These are phyloP conservation scores for Alauda arvensis DNA, from an alignment of 2,797 vertebrate genomes.

Conservation along the genomic window DNA sequence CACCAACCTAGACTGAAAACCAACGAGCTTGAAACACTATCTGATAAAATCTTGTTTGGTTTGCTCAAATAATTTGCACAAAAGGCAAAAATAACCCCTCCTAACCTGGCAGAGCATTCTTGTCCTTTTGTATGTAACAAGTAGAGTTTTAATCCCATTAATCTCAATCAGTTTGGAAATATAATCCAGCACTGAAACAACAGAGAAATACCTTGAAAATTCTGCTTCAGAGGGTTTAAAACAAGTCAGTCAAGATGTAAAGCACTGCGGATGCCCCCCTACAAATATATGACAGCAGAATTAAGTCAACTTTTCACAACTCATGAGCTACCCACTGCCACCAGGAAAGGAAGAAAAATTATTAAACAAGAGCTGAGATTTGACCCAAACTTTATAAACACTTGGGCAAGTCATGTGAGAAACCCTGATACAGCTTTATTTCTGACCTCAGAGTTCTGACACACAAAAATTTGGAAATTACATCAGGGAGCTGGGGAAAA, in stretches of 20 bases:
- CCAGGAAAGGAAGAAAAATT: not conserved
- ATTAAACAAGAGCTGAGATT: not conserved
- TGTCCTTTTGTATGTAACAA: accelerated
- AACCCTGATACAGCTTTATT: not conserved
- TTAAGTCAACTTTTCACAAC: not conserved
- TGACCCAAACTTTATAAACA: not conserved
- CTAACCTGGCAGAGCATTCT: not conserved
- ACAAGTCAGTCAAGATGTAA: not conserved
- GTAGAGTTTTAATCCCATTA: not conserved
- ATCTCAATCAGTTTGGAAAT: not conserved
- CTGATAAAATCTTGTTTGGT: not conserved
- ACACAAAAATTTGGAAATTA: not conserved
- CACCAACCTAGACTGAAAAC: not conserved
- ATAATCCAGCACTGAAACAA: not conserved
- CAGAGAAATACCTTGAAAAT: not conserved
- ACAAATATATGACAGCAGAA: not conserved
- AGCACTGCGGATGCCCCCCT: not conserved
- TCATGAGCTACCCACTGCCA: not conserved
- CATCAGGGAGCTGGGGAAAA: not conserved
- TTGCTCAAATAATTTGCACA: not conserved
- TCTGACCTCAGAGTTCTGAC: not conserved
- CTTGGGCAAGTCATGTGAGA: not conserved
- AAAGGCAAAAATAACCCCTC: not conserved
- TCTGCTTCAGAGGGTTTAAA: not conserved
- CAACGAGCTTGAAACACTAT: not conserved